Evolutionary conservation across 2,797 vertebrate genomes (phyloP).

Genomic region (Mycteria americana): DNA sequence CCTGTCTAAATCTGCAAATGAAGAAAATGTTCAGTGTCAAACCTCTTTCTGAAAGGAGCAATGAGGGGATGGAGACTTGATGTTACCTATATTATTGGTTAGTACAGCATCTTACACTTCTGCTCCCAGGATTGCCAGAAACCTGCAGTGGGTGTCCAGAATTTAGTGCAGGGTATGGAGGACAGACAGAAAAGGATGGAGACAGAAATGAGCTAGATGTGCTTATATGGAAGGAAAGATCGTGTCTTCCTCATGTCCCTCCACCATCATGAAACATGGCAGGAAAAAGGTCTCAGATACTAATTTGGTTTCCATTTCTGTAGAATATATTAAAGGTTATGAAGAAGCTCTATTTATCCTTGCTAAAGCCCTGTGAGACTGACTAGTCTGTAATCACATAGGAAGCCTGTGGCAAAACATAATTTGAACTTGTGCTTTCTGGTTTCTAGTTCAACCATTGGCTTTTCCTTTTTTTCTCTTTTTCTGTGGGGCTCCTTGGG

Average conservation of each 20-base stretch:
- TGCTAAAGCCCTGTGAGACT: neutral
- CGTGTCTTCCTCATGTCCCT: neutral
- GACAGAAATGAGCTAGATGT: neutral
- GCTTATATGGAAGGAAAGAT: neutral
- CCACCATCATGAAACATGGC: neutral
- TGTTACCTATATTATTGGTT: neutral
- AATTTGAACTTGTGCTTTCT: neutral
- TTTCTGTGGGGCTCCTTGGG: neutral
- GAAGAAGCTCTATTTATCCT: conserved; percentile 5
- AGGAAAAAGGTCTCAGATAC: neutral
- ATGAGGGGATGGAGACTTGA: neutral
- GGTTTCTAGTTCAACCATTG: neutral
- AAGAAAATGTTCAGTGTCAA: neutral
- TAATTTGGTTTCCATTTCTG: conserved; percentile 6
- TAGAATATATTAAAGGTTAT: neutral
- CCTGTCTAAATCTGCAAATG: neutral
- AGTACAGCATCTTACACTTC: neutral
- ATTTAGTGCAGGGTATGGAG: neutral
- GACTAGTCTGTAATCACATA: conserved; percentile 20
- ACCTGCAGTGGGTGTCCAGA: neutral
- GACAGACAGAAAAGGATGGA: neutral
- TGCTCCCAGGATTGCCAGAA: neutral
- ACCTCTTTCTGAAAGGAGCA: neutral
- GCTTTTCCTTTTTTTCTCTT: neutral
- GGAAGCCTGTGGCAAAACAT: conserved; percentile 13